These are phyloP conservation scores for Brachyrhaphis roseni DNA, from an alignment of 2,797 vertebrate species.

Conservation along the genomic window DNA sequence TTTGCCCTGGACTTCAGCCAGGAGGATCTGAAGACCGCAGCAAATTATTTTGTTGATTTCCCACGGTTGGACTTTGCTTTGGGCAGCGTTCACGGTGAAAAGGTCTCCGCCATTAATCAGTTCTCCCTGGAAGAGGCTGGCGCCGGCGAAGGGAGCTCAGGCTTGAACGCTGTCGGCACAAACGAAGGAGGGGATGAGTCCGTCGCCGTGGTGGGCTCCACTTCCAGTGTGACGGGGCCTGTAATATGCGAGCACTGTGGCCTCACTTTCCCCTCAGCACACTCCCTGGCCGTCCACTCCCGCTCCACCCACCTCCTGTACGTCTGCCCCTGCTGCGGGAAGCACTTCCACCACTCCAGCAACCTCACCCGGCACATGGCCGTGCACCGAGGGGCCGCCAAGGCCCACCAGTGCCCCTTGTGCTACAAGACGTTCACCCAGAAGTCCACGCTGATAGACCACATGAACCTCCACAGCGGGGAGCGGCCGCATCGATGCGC, in stretches of 20 bases:
- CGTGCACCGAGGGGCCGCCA: constrained; percentile 87
- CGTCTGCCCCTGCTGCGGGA: constrained; percentile 92
- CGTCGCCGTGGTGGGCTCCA: constrained; percentile 83
- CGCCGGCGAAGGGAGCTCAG: constrained; percentile 67
- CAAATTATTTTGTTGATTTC: constrained; percentile 79
- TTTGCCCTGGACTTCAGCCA: constrained; percentile 73
- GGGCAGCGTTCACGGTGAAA: constrained; percentile 64
- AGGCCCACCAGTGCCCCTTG: constrained; percentile 90
- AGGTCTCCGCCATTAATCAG: constrained; percentile 60
- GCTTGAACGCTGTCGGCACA: constrained; percentile 52
- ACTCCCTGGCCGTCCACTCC: constrained; percentile 89
- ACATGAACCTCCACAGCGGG: constrained; percentile 97
- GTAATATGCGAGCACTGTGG: constrained; percentile 91
- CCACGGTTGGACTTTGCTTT: constrained; percentile 79
- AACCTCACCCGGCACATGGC: constrained; percentile 95
- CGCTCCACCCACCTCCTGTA: constrained; percentile 90
- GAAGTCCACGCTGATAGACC: constrained; percentile 93
- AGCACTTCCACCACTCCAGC: constrained; percentile 93
- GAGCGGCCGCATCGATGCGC: constrained; percentile 91
- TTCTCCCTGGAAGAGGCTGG: constrained; percentile 64
- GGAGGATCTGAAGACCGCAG: constrained; percentile 69
- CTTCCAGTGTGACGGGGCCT: constrained; percentile 77
- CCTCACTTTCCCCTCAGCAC: constrained; percentile 88
- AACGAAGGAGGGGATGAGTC: constrained; percentile 80
- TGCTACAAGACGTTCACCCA: constrained; percentile 96